A percentile compares a stretch with the other conserved stretches of the same genome.
Conservation (phyloP, 2,113 vertebrate species). For the Xenopus laevis region DNA sequence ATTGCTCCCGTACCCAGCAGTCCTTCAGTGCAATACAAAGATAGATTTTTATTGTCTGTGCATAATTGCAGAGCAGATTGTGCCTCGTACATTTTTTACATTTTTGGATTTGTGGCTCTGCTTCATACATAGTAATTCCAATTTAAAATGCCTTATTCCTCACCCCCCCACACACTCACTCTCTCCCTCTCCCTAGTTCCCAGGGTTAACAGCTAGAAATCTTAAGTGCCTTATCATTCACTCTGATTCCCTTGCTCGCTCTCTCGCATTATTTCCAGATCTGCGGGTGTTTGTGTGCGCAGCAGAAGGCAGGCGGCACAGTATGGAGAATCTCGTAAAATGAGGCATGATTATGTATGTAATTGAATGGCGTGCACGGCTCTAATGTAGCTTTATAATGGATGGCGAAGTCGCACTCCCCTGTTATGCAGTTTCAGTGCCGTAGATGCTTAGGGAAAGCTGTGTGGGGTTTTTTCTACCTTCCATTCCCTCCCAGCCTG, state of each 20-base stretch:
- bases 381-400: slow-evolving; percentile 24
- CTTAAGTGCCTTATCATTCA: neutral
- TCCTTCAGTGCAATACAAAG: neutral
- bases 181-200: neutral
- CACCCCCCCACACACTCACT: neutral
- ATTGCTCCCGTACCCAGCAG: too few species aligned
- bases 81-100: neutral
- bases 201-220: slow-evolving; percentile 5
- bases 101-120: neutral
- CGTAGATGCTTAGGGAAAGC: neutral
- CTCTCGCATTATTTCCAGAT: neutral
- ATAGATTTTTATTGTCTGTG: neutral
- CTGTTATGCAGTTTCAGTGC: slow-evolving; percentile 10
- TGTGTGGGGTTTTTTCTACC: neutral
- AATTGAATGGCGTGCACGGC: slow-evolving; percentile 21
- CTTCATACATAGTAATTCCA: neutral
- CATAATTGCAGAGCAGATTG: neutral
- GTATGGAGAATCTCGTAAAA: slow-evolving; percentile 26
- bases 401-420: slow-evolving; percentile 16
- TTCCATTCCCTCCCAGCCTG: neutral
- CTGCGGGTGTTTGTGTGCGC: slow-evolving; percentile 12
- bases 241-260: neutral
- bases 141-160: neutral
- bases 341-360: slow-evolving; percentile 39
- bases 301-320: slow-evolving; percentile 20